phyloP scores from a whole-genome alignment of 2,113 vertebrate genomes.

The Aphelocoma coerulescens region DNA sequence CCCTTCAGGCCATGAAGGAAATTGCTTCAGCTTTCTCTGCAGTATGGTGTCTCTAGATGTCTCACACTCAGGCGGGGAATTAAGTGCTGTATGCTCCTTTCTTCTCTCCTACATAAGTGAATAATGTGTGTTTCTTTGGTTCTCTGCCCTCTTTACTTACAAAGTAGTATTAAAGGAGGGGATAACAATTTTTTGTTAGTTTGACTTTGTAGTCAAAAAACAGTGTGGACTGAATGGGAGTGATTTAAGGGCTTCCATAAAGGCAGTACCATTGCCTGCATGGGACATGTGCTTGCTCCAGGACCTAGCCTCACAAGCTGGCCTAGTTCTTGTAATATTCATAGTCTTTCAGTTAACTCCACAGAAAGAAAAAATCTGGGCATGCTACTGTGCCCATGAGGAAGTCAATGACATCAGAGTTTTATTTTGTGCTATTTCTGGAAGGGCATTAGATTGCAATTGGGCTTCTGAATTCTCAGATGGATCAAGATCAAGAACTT shows the following conservation, averaged over 20 bases:
- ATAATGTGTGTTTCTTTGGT: neutral
- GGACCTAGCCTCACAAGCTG: neutral
- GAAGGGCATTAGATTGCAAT: neutral
- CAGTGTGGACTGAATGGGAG: neutral
- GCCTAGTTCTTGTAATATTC: neutral
- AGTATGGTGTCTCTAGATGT: neutral
- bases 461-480: conserved; percentile 6
- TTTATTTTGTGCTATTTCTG: conserved; percentile 31
- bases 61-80: neutral
- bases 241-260: neutral
- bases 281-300: neutral
- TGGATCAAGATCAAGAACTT: conserved; percentile 25
- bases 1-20: neutral
- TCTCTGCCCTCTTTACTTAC: neutral
- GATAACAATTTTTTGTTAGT: neutral
- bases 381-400: neutral
- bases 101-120: neutral
- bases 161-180: neutral
- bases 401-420: neutral
- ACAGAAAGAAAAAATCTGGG: neutral
- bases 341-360: neutral
- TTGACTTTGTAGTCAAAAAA: neutral
- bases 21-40: neutral
- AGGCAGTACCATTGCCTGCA: neutral
- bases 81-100: neutral